These are phyloP conservation scores for Cyclargus thomasi DNA, from an alignment of 1,140 invertebrate species.

Conservation along the genomic window DNA sequence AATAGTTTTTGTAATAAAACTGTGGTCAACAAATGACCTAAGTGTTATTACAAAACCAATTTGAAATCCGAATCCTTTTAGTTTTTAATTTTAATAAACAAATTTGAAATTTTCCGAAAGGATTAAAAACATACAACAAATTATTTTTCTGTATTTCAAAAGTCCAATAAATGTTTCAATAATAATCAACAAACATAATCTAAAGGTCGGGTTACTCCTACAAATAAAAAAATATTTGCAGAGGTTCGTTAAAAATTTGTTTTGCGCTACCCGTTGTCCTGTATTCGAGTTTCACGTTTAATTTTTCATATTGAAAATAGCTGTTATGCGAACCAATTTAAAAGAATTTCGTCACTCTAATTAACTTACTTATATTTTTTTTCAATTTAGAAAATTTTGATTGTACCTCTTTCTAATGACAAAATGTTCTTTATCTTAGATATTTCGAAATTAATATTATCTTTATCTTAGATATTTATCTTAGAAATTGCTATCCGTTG, in stretches of 20 bases:
- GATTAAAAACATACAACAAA: not conserved
- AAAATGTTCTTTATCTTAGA: too few species aligned
- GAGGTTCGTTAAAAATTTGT: slow-evolving; percentile 10
- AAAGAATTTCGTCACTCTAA: too few species aligned
- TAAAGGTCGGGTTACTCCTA: slow-evolving; percentile 8
- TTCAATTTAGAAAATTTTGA: too few species aligned
- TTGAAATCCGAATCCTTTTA: not conserved
- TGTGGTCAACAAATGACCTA: too few species aligned
- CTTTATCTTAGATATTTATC: too few species aligned
- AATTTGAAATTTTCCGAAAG: not conserved
- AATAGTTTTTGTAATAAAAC: too few species aligned
- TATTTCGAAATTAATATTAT: too few species aligned
- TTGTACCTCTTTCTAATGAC: too few species aligned
- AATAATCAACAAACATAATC: slow-evolving; percentile 14
- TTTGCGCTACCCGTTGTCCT: slow-evolving; percentile 11
- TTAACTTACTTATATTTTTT: too few species aligned
- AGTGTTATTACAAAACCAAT: not conserved
- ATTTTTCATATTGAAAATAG: slow-evolving; percentile 7
- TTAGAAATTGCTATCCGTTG: too few species aligned
- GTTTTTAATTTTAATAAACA: not conserved
- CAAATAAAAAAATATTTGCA: slow-evolving; percentile 16
- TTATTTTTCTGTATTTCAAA: slow-evolving; percentile 4
- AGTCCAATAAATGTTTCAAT: slow-evolving; percentile 15
- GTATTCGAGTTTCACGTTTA: not conserved
- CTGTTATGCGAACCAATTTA: not conserved